Evolutionary conservation across 2,888 invertebrate genomes (phyloP).

Genomic region (Odontomyia ornata): DNA sequence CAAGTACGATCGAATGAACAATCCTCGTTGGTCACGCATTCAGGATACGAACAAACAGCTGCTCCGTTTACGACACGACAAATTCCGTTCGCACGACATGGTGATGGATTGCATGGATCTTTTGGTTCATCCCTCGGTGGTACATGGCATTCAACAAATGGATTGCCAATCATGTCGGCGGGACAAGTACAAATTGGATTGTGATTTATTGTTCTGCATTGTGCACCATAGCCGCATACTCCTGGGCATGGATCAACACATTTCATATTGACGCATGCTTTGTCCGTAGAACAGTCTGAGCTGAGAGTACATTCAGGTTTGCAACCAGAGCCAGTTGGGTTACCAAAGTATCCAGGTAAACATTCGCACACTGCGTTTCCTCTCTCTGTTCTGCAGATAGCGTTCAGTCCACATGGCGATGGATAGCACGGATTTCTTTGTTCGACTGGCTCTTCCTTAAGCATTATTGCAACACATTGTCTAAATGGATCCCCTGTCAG

Average conservation of each 20-base stretch:
- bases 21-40: slow-evolving; percentile 88
- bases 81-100: slow-evolving; percentile 83
- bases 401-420: slow-evolving; percentile 81
- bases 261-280: slow-evolving; percentile 80
- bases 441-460: slow-evolving; percentile 57
- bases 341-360: slow-evolving; percentile 77
- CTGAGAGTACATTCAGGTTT: slow-evolving; percentile 84
- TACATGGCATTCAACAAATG: slow-evolving; percentile 75
- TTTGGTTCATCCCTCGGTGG: slow-evolving; percentile 60
- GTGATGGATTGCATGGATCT: slow-evolving; percentile 86
- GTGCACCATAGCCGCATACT: slow-evolving; percentile 79
- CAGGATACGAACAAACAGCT: slow-evolving; percentile 83
- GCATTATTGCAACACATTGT: slow-evolving; percentile 63
- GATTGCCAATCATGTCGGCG: slow-evolving; percentile 78
- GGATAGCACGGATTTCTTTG: slow-evolving; percentile 70
- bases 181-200: slow-evolving; percentile 86
- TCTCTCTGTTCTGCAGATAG: slow-evolving; percentile 70
- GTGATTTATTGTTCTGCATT: slow-evolving; percentile 83
- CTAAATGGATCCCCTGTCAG: slow-evolving; percentile 73
- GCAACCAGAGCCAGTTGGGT: slow-evolving; percentile 74
- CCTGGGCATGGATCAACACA: slow-evolving; percentile 84
- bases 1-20: slow-evolving; percentile 84
- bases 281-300: slow-evolving; percentile 78
- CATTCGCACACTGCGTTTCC: slow-evolving; percentile 77
- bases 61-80: slow-evolving; percentile 75